These are phyloP conservation scores for Ptychochromis oligacanthus DNA, from an alignment of 2,113 vertebrate genomes.

Conservation along the genomic window DNA sequence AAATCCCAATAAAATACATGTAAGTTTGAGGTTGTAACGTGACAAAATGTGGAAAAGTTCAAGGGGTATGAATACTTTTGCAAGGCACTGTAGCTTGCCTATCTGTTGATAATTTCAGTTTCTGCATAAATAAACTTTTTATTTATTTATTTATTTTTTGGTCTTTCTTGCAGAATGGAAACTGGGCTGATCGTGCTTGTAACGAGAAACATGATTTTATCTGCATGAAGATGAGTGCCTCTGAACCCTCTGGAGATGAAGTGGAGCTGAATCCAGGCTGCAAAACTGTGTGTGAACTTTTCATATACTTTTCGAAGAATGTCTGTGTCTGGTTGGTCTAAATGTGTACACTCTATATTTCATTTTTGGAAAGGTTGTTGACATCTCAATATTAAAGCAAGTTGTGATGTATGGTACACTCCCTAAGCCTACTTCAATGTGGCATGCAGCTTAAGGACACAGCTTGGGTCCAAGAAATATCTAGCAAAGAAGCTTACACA, in stretches of 20 bases:
- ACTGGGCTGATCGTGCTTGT: constrained; percentile 89
- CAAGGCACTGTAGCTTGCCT: accelerated
- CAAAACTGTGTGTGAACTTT: constrained; percentile 80
- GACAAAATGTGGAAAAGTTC: too few species aligned
- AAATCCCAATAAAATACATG: too few species aligned
- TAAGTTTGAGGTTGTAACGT: too few species aligned
- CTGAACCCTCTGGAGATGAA: constrained; percentile 52
- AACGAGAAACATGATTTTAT: constrained; percentile 84
- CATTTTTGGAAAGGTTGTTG: neutral
- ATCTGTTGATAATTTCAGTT: neutral
- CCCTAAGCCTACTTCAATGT: neutral
- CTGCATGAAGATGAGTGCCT: constrained; percentile 86
- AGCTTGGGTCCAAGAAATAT: accelerated
- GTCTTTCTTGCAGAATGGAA: constrained; percentile 81
- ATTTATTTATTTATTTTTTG: too few species aligned
- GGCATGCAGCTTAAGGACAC: too few species aligned
- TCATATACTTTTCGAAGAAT: neutral
- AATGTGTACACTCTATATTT: neutral
- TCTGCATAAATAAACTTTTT: neutral
- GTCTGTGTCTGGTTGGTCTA: neutral
- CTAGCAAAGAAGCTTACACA: accelerated
- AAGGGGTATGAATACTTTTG: too few species aligned
- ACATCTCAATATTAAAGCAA: too few species aligned
- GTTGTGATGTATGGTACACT: neutral
- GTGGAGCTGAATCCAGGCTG: constrained; percentile 80